These are phyloP conservation scores for Himantopus leucocephalus DNA, from an alignment of 2,113 vertebrate species.

Conservation along the genomic window DNA sequence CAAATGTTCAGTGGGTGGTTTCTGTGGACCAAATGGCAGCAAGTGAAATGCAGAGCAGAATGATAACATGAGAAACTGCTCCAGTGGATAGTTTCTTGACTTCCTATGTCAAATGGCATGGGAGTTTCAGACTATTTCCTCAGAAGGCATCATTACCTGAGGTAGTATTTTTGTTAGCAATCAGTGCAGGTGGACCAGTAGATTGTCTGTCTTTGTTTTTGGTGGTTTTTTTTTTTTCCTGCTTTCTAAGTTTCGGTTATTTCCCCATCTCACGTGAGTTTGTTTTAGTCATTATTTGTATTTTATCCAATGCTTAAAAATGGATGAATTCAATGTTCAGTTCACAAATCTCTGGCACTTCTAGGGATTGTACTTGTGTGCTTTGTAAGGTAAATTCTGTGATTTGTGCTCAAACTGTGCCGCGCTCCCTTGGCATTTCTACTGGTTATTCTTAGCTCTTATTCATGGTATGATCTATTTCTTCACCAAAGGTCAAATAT, in stretches of 20 bases:
- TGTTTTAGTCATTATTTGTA: not conserved
- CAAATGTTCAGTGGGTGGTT: constrained; percentile 57
- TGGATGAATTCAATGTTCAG: not conserved
- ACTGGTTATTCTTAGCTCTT: not conserved
- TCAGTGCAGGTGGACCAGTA: not conserved
- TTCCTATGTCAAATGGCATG: not conserved
- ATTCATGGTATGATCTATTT: not conserved
- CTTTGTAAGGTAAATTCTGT: not conserved
- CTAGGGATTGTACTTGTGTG: not conserved
- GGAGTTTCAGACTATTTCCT: not conserved
- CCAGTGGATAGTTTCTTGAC: not conserved
- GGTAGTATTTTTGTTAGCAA: not conserved
- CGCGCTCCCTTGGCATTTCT: not conserved
- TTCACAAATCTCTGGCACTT: not conserved
- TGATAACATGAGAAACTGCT: not conserved
- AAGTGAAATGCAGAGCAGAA: constrained; percentile 5
- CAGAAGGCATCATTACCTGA: not conserved
- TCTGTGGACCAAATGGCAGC: constrained; percentile 11
- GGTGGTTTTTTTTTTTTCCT: not conserved
- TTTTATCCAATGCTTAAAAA: not conserved
- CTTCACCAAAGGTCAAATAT: not conserved
- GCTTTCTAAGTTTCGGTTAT: not conserved
- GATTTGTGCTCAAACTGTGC: not conserved
- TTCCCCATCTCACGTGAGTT: not conserved
- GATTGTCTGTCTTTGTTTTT: not conserved